Base-by-base conservation (phyloP, 2,113 vertebrate species). In the Hylia prasina region DNA sequence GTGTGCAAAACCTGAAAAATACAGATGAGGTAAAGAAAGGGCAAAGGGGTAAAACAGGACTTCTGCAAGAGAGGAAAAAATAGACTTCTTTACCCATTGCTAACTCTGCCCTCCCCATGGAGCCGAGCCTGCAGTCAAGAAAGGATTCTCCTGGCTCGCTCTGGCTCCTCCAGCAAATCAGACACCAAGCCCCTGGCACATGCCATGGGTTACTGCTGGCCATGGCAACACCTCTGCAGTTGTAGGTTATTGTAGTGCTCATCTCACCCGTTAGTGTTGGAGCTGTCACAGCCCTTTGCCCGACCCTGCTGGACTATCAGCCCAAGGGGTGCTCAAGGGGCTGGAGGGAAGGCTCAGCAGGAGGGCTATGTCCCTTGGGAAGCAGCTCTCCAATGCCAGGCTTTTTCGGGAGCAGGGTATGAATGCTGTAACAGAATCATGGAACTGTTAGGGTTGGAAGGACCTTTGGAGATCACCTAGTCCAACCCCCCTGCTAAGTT, bases 1-100 rank as follows among this genome's bases (percentile, higher is more conserved):
- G 56, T 95, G 95, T 96, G 94, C 94, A 96, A 95, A 96, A 94
- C 91, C 92, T 95, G 84, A 94, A 97, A 89, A 93, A 90, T 87
- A 96, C 82, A 77, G 87, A 91, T 81, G 85, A 94, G 92, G 92
- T 90, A 94, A 96, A 88, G 93, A 89, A 93, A 94, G 87, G 81
- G 35, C 45, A 50, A 93, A 91, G 68, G 84, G 71, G 24, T 77
- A 82, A 91, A 93, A 75, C 33, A 72, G 50, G 75, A 91, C 63
- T 88, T 78, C 53, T 15, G 4, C 37, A 42, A 80, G 70, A 69
- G 27, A 47, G 53, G 40, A 11, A 47, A 76, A 76, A 73, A 53
- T 7, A 82, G 20, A 44, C 50, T 77, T 68, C 63, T 91, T 79
- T 23, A 94, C 57, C 44, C 73, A 57, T 42, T 54, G 70, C 66